phyloP scores from a whole-genome alignment of 2,113 vertebrate species.

The Solea solea region DNA sequence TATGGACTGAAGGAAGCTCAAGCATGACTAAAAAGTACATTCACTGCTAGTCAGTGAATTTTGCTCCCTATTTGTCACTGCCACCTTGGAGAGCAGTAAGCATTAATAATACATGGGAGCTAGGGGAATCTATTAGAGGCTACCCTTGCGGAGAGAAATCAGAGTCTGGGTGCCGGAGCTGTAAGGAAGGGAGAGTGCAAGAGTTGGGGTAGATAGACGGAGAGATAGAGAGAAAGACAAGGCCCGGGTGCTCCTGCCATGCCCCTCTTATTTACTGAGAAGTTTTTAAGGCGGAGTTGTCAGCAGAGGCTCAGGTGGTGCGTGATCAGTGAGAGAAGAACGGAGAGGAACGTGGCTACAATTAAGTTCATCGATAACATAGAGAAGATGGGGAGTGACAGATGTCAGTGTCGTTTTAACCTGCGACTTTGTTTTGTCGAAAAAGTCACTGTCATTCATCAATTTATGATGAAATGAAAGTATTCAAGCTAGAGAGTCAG shows the following conservation, averaged over 20 bases:
- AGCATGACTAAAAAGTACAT: slow-evolving; percentile 99
- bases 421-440: neutral
- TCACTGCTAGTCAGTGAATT: slow-evolving; percentile 96
- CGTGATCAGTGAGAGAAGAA: slow-evolving; percentile 74
- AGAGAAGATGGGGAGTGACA: slow-evolving; percentile 23
- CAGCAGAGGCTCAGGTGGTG: slow-evolving; percentile 81
- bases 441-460: too few species aligned
- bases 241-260: slow-evolving; percentile 24
- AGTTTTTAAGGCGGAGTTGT: slow-evolving; percentile 71
- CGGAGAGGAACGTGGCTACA: slow-evolving; percentile 76
- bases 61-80: slow-evolving; percentile 99
- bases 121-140: slow-evolving; percentile 96
- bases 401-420: neutral
- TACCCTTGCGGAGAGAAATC: slow-evolving; percentile 93
- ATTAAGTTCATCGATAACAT: slow-evolving; percentile 94
- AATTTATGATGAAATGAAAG: too few species aligned
- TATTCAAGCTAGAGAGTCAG: too few species aligned
- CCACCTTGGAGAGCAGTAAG: slow-evolving; percentile 93
- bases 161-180: slow-evolving; percentile 74
- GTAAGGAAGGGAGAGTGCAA: slow-evolving; percentile 40
- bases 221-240: slow-evolving; percentile 32
- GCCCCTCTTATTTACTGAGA: slow-evolving; percentile 85
- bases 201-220: slow-evolving; percentile 32
- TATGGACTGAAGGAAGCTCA: slow-evolving; percentile 91
- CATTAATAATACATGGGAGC: slow-evolving; percentile 99